A percentile compares a stretch with the other conserved stretches of the same genome.
phyloP scores from a whole-genome alignment of 2,797 vertebrate species.

The Manis pentadactyla region DNA sequence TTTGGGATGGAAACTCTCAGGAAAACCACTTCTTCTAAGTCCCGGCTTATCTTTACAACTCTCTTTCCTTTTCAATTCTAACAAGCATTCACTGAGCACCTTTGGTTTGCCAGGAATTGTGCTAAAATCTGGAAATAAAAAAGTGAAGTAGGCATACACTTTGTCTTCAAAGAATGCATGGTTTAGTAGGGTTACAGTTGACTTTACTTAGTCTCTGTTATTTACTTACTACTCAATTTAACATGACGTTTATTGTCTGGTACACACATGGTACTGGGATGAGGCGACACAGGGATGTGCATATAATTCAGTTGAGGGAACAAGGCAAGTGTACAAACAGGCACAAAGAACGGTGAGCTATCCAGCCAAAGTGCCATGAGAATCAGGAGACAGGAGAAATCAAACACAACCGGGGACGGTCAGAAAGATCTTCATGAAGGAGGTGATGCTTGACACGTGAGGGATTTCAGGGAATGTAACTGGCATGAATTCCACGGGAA shows the following conservation, averaged over 20 bases:
- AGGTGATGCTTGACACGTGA: not conserved
- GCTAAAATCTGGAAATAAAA: not conserved
- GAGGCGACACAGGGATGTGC: not conserved
- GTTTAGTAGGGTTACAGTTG: not conserved
- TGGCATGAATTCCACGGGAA: not conserved
- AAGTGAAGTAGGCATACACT: not conserved
- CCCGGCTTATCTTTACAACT: not conserved
- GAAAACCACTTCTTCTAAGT: not conserved
- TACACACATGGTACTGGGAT: not conserved
- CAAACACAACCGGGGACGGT: not conserved
- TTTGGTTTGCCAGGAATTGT: not conserved
- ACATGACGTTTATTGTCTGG: not conserved
- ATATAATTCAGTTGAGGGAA: not conserved
- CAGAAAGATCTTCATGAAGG: not conserved
- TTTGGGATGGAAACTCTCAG: not conserved
- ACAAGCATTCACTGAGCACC: not conserved
- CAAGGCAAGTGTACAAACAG: not conserved
- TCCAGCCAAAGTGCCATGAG: not conserved
- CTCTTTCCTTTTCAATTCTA: not conserved
- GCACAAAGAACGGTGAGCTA: not conserved
- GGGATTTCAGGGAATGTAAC: not conserved
- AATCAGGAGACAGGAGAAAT: not conserved
- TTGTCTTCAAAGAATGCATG: not conserved
- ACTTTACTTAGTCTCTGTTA: not conserved
- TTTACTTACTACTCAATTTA: not conserved